Evolutionary conservation across 2,113 vertebrate species (phyloP).

Genomic region (Ophthalmolycus amberensis): DNA sequence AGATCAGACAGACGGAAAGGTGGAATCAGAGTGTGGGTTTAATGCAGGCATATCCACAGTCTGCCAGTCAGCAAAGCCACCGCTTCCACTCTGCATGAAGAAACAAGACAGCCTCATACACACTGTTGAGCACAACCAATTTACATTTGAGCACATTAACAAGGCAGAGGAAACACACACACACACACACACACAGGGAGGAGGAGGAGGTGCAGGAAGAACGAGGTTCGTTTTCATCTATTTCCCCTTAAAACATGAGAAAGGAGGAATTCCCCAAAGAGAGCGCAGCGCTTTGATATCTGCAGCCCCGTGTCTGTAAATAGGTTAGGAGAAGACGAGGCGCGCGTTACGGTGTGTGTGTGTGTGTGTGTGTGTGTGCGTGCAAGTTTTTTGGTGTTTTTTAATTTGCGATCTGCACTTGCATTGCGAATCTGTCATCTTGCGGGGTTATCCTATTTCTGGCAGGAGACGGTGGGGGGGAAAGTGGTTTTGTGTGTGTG

Average conservation of each 20-base stretch:
- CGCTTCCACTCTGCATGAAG: constrained; percentile 49
- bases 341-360: background rate
- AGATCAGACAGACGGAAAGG: constrained; percentile 34
- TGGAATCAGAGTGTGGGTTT: constrained; percentile 48
- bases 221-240: constrained; percentile 68
- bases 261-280: constrained; percentile 74
- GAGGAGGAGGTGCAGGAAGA: constrained; percentile 57
- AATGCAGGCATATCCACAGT: constrained; percentile 70
- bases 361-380: background rate
- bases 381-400: constrained; percentile 12
- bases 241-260: constrained; percentile 75
- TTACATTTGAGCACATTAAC: constrained; percentile 79
- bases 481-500: constrained; percentile 1
- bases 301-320: constrained; percentile 72
- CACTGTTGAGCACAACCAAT: constrained; percentile 62
- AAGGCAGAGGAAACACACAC: constrained; percentile 55
- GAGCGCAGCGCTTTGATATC: constrained; percentile 72
- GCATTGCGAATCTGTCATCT: constrained; percentile 39
- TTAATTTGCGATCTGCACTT: constrained; percentile 42
- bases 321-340: constrained; percentile 65
- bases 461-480: constrained; percentile 36
- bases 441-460: constrained; percentile 50
- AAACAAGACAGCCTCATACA: constrained; percentile 44
- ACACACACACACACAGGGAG: constrained; percentile 39
- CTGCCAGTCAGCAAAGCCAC: constrained; percentile 64